Evolutionary conservation across 2,888 invertebrate species (phyloP).

Genomic region (Rhyacophila evoluta): DNA sequence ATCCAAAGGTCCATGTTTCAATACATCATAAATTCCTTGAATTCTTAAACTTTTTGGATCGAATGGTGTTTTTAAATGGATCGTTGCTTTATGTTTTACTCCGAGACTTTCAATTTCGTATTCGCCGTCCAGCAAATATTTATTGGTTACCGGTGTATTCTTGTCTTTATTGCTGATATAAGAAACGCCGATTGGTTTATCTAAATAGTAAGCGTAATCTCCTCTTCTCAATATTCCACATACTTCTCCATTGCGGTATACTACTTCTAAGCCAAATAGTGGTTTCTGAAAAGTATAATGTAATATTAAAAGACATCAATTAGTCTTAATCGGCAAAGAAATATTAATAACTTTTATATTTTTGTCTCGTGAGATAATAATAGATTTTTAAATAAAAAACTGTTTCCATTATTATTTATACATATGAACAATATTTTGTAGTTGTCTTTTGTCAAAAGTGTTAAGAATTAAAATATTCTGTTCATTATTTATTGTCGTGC

Average conservation of each 20-base stretch:
- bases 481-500: too few relatives aligned
- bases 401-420: too few relatives aligned
- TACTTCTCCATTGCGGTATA: slow-evolving; percentile 80
- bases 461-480: too few relatives aligned
- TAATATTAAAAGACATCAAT: too few relatives aligned
- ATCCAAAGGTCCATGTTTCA: slow-evolving; percentile 58
- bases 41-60: slow-evolving; percentile 83
- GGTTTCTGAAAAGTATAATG: slow-evolving; percentile 74
- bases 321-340: too few relatives aligned
- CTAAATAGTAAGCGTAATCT: slow-evolving; percentile 76
- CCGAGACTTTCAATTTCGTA: slow-evolving; percentile 89
- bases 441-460: too few relatives aligned
- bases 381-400: too few relatives aligned
- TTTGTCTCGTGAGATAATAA: too few relatives aligned
- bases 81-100: slow-evolving; percentile 75
- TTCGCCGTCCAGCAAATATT: slow-evolving; percentile 76
- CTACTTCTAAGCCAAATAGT: slow-evolving; percentile 88
- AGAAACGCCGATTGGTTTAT: slow-evolving; percentile 71
- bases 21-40: slow-evolving; percentile 74
- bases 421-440: too few relatives aligned
- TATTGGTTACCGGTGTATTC: slow-evolving; percentile 73
- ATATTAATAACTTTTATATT: too few relatives aligned
- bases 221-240: slow-evolving; percentile 87
- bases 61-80: slow-evolving; percentile 83
- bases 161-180: slow-evolving; percentile 70